Base-by-base conservation (phyloP, 23 tunicate species). In the Clavelina lepadiformis region DNA sequence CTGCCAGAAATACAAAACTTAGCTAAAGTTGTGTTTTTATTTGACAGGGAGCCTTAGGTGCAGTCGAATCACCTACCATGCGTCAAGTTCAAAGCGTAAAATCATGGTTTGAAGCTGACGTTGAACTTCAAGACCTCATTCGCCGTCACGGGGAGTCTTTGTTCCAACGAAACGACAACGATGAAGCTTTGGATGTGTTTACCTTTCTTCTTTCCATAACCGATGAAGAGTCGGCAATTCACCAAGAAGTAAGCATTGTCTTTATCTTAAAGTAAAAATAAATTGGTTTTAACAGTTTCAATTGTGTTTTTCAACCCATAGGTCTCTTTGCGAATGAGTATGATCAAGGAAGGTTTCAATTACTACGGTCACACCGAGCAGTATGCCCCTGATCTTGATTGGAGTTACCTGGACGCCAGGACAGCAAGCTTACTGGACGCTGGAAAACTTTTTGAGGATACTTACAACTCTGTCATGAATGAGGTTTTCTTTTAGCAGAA, bases 141-240 rank as follows among this genome's bases (percentile, higher is more conserved):
- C 51, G 51, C 4, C 50, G 76, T 24, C 50, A 71, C 31, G 76
- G 65, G 2, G 76, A 71, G 23, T 32, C 51, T 35, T 53, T 71
- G 22, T 71, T 71, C 32, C 64, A 71, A 33, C 38, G 76, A 36
- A 71, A 71, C 65, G 65, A 71, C 76, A 71, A 71, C 51, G 51
- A 55, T 8, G 76, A 31, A 35, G 76, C 76, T 4, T 3, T 2
- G 1, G 52, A 33, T 3, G 51, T 56, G 26, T 71, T 71, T 27
- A 30, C 33, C 38, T 71, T 71, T 52, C 15, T 71, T n/a, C 11
- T 71, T 1, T 55, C 64, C 1, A 65, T 71, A 3, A 56, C 76
- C 5, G 26, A 34, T 20, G 33, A 24, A 56, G 11, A 33, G 2
- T 34, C 65, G 1, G 7, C 51, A 2, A 35, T 71, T n/a, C 11